A percentile compares a stretch with the other conserved stretches of the same genome.
These are phyloP conservation scores for Grantiella picta DNA, from an alignment of 2,113 vertebrate genomes.

Conservation along the genomic window DNA sequence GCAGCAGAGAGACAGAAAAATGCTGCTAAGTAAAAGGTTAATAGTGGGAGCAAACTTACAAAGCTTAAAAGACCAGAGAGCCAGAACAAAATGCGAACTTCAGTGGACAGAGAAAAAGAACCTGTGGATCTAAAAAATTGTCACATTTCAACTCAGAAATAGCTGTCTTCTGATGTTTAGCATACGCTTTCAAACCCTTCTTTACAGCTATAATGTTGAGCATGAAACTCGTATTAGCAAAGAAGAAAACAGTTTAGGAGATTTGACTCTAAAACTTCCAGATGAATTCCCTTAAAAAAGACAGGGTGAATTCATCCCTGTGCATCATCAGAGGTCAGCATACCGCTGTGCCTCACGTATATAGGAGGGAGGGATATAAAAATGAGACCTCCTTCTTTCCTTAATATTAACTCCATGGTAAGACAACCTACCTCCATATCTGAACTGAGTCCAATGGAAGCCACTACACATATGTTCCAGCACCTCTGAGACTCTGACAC, in stretches of 20 bases:
- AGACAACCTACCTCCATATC: background rate
- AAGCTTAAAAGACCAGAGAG: background rate
- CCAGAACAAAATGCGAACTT: background rate
- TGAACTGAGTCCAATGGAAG: background rate
- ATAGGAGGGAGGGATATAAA: background rate
- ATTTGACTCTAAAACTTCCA: background rate
- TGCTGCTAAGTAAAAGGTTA: background rate
- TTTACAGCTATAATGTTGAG: background rate
- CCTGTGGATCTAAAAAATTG: background rate
- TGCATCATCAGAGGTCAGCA: background rate
- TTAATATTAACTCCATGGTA: background rate
- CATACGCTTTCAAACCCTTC: background rate
- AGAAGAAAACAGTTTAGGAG: background rate
- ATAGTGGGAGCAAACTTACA: background rate
- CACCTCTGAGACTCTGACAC: background rate
- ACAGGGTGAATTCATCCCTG: background rate
- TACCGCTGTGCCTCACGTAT: background rate
- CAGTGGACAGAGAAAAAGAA: background rate
- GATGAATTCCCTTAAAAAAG: background rate
- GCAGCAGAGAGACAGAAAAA: background rate
- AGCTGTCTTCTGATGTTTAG: background rate
- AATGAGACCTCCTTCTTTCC: background rate
- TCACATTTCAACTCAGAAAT: background rate
- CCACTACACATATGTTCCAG: background rate
- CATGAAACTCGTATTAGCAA: background rate